Percentiles rank a stretch among this genome's conserved stretches.
Conservation (phyloP, 2,113 vertebrate species). For the Triplophysa siluroides region DNA sequence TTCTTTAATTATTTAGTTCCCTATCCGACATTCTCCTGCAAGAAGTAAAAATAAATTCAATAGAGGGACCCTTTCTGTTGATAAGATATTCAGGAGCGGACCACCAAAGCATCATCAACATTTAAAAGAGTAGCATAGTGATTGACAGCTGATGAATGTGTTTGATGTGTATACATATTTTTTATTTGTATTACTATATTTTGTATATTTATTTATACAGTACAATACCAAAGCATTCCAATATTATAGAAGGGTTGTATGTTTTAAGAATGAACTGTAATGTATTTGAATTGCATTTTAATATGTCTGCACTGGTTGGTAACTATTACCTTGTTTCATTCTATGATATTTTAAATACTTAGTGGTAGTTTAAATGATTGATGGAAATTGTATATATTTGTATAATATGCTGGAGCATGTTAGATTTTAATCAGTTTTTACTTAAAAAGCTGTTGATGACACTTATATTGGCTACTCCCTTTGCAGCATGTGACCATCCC, state of each 20-base stretch:
- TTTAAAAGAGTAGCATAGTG: slow-evolving; percentile 63
- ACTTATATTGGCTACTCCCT: slow-evolving; percentile 72
- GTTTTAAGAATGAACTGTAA: neutral
- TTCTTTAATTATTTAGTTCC: slow-evolving; percentile 86
- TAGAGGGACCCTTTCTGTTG: slow-evolving; percentile 80
- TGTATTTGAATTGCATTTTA: neutral
- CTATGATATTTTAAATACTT: neutral
- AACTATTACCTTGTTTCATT: too few relatives aligned
- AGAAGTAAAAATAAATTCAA: slow-evolving; percentile 83
- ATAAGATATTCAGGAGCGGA: slow-evolving; percentile 70
- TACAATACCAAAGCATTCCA: neutral
- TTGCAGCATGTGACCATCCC: slow-evolving; percentile 66
- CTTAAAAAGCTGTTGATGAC: slow-evolving; percentile 71
- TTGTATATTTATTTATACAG: slow-evolving; percentile 29
- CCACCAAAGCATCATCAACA: slow-evolving; percentile 78
- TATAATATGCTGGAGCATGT: neutral
- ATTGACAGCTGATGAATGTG: slow-evolving; percentile 55
- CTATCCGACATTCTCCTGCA: slow-evolving; percentile 86
- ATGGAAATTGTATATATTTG: neutral
- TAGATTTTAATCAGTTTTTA: neutral
- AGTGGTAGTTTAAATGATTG: neutral
- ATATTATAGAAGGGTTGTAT: neutral
- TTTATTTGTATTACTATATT: slow-evolving; percentile 36
- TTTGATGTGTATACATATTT: slow-evolving; percentile 41
- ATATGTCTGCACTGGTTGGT: neutral